Base-by-base conservation (phyloP, 2,888 invertebrate genomes). In the Diachrysia chrysitis region DNA sequence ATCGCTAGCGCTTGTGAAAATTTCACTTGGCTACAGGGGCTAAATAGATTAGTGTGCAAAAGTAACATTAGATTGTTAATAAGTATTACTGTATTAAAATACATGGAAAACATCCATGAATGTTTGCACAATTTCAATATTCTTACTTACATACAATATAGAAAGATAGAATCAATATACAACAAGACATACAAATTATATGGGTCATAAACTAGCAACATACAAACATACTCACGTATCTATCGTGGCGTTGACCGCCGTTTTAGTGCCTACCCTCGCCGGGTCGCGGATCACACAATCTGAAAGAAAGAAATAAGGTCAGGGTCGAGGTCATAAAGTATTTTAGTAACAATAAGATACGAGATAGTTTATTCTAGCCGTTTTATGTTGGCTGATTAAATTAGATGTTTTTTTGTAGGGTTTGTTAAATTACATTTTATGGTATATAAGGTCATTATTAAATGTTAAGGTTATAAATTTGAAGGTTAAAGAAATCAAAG, bases 171-270 rank as follows among this genome's bases (percentile, higher is more conserved):
- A 42, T n/a, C 48, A 19, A 19, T 10, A 9, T 12, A 17, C 17
- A 46, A 17, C 17, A 17, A 19, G 10, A 19, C 2, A 19, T 12
- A 51, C 19, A 51, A 19, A 51, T 3, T 9, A 19, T 7, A 48
- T 51, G n/a, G 0, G 6, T 42, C 42, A 42, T n/a, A 42, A 37
- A 42, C 0, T 32, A 32, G 42, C n/a, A n/a, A 42, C 42, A 55
- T 56, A 29, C 12, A 55, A 46, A 56, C 42, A 48, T 80, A 82
- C 84, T 83, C 64, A 84, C 85, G 85, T 78, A 82, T 80, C 79
- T 83, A 84, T 85, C 73, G 73, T 81, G 82, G 76, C 76, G 83
- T 66, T 60, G 81, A 73, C 74, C 82, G 81, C 82, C 84, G 83
- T 76, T 73, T 73, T 76, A 79, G 65, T 74, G 66, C 64, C 72